Conservation (phyloP, 2,113 vertebrate genomes). For the Marmota monax region DNA sequence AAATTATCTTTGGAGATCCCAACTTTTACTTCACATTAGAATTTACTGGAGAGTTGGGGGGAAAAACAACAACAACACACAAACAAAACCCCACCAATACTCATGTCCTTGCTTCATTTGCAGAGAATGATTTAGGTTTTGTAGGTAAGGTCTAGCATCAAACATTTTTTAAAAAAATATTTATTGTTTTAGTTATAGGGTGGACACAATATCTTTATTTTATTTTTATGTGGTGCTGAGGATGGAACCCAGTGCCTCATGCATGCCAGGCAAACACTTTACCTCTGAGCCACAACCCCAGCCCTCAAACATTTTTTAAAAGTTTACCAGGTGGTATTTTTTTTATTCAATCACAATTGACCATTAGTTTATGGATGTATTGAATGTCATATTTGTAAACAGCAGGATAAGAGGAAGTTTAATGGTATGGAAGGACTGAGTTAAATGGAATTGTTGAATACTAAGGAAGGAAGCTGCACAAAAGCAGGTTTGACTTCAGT, state of each 20-base stretch:
- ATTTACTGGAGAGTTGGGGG: background rate
- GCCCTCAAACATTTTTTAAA: background rate
- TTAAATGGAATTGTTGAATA: background rate
- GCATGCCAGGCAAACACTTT: too few species aligned
- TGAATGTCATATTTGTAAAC: background rate
- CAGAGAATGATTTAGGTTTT: background rate
- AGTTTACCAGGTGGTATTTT: background rate
- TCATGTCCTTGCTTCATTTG: background rate
- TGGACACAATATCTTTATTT: too few species aligned
- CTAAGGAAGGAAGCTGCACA: too few species aligned
- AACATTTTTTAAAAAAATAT: background rate
- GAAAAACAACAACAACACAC: too few species aligned
- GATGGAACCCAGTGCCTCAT: too few species aligned
- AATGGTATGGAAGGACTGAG: background rate
- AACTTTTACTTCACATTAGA: background rate
- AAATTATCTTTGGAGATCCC: background rate
- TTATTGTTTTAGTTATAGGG: too few species aligned
- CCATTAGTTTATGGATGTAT: background rate
- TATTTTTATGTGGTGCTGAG: too few species aligned
- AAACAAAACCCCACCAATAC: background rate
- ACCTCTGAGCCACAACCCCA: too few species aligned
- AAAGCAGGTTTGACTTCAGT: background rate
- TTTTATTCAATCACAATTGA: background rate
- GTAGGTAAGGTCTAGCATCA: background rate
- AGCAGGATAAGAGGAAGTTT: background rate